Base-by-base conservation (phyloP, 2,888 invertebrate genomes). In the Campoletis raptor region DNA sequence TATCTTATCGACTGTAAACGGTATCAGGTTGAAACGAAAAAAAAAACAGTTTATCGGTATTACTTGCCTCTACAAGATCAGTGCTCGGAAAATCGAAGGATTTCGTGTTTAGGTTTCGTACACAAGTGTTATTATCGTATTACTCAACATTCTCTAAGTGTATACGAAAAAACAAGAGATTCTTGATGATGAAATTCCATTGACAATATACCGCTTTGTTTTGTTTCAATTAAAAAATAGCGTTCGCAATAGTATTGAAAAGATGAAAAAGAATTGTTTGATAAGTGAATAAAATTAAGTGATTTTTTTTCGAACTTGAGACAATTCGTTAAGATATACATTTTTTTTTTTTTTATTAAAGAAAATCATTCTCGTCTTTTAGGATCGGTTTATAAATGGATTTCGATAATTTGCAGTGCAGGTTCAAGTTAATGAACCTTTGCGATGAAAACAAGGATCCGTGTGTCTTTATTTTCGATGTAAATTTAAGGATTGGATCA, bases 1-100 rank as follows among this genome's bases (percentile, higher is more conserved):
- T 83, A 83, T 83, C 85, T 85, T 85, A 85, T 85, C 85, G 70
- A 61, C 30, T 76, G 61, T 66, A 77, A n/a, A 37, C 76, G 45
- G 76, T 86, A 86, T 86, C 86, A 70, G 57, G 83, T n/a, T n/a
- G n/a, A n/a, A n/a, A n/a, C n/a, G n/a, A n/a, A n/a, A n/a, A n/a
- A n/a, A n/a, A n/a, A n/a, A n/a, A n/a, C n/a, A n/a, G n/a, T 64
- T 42, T 45, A 80, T 66, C 64, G 70, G 37, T 80, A 70, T 4
- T n/a, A 30, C 48, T 79, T 79, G 40, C 24, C 70, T 24, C 57
- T 42, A 66, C 77, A 74, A 52, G 37, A 64, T 80, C 64, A 48
- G 57, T 76, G 45, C 79, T 64, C 45, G 57, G 30, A 54, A 57
- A 79, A 36, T 37, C 61, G 73, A 54, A 77, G 79, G 21, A 36